These are phyloP conservation scores for Ancistrus triradiatus DNA, from an alignment of 2,113 vertebrate genomes.

Conservation along the genomic window DNA sequence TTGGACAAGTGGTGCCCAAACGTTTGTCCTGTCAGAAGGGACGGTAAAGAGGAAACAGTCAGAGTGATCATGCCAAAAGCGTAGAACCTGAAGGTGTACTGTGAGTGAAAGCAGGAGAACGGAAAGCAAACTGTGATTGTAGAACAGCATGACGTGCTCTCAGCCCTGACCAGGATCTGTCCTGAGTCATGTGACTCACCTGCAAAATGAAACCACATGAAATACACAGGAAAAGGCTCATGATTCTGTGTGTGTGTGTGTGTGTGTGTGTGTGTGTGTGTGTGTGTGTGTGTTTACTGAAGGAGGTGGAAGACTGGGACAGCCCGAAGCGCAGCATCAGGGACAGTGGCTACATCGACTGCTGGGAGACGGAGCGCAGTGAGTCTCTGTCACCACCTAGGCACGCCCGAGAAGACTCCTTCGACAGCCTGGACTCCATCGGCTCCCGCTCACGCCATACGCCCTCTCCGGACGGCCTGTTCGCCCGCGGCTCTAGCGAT, in stretches of 20 bases:
- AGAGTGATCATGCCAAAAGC: too few species aligned
- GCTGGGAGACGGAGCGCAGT: slow-evolving; percentile 95
- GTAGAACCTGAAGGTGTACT: too few species aligned
- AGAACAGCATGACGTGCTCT: too few species aligned
- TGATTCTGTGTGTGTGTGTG: slow-evolving; percentile 2
- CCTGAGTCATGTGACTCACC: slow-evolving; percentile 11
- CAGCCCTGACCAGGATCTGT: too few species aligned
- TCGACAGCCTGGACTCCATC: slow-evolving; percentile 98
- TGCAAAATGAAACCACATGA: slow-evolving; percentile 4
- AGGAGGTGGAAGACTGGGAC: slow-evolving; percentile 89
- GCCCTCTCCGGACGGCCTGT: slow-evolving; percentile 90
- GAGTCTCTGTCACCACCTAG: slow-evolving; percentile 91
- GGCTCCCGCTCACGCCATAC: slow-evolving; percentile 93
- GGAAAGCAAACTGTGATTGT: too few species aligned
- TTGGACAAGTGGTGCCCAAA: too few species aligned
- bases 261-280: slow-evolving; percentile 11
- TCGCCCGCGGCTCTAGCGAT: slow-evolving; percentile 90
- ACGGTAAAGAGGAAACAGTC: too few species aligned
- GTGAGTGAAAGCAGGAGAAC: too few species aligned
- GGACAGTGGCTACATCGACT: slow-evolving; percentile 96
- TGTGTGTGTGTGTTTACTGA: slow-evolving; percentile 36
- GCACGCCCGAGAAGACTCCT: slow-evolving; percentile 92
- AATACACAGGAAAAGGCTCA: not conserved
- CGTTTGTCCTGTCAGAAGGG: too few species aligned
- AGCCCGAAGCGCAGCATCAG: slow-evolving; percentile 88